Evolutionary conservation across 2,888 invertebrate genomes (phyloP), one percentile per base, ranked within the genome.

Genomic region (Cryptophagus acutangulus): DNA sequence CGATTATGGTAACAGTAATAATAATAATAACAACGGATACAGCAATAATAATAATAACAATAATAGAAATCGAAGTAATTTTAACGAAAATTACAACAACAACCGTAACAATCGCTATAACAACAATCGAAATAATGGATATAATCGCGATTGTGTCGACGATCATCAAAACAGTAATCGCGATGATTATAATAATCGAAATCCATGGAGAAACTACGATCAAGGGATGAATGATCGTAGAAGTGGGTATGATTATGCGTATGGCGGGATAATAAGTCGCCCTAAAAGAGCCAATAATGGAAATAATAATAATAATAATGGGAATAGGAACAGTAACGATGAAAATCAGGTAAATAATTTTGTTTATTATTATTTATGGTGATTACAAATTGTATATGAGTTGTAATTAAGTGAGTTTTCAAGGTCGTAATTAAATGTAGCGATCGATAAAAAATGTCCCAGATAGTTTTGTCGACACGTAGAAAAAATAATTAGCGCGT

Each of bases 311-410:
- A 18, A 20, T 17, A 37, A 36, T 25, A 36, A 17, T 13, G 2
- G 10, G 3, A 30, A 39, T 12, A 31, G 28, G 31, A 16, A 40
- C 14, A 15, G 39, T 6, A 18, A 38, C 28, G 43, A 46, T n/a
- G 39, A 47, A 38, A 38, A 36, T 24, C 39, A 45, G 36, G 44
- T 45, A 40, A 39, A 14, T 36, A 12, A 28, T n/a, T 12, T 5
- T 29, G 10, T 29, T 37, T 37, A 5, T 10, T 18, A 10, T 34
- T 8, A 18, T 10, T 3, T 5, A 26, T 34, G 33, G 12, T 17
- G 17, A 24, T 37, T 24, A 10, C 17, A 6, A 36, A 1, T 8
- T 24, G 12, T 28, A n/a, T n/a, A n/a, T n/a, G n/a, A n/a, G n/a
- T n/a, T n/a, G n/a, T n/a, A n/a, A n/a, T n/a, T n/a, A n/a, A n/a